phyloP scores from a whole-genome alignment of 92 coral and sea anemone genomes.

The Porites lobata region DNA sequence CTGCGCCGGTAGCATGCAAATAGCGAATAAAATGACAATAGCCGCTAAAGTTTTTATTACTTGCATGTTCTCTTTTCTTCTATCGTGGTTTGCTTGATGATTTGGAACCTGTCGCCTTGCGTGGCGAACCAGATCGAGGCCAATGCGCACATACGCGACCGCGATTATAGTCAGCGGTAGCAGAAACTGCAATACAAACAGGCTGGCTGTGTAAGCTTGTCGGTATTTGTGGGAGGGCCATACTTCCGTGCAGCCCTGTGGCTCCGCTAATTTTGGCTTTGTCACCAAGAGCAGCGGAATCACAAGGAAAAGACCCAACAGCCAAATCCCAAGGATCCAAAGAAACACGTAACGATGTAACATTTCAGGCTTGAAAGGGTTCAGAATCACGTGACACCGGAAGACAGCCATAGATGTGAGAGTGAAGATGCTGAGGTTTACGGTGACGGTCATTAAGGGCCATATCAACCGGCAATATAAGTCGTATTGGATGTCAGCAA shows the following conservation, averaged over 20 bases:
- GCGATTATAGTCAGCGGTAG: constrained; percentile 90
- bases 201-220: constrained; percentile 84
- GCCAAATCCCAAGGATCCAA: constrained; percentile 88
- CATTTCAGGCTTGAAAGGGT: constrained; percentile 89
- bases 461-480: constrained; percentile 91
- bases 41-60: constrained; percentile 95
- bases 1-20: constrained; percentile 94
- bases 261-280: constrained; percentile 69
- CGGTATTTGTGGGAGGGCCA: constrained; percentile 83
- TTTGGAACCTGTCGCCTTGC: constrained; percentile 60
- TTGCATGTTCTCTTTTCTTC: constrained; percentile 90
- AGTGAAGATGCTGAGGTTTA: constrained; percentile 91
- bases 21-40: constrained; percentile 88
- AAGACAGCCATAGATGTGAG: constrained; percentile 97
- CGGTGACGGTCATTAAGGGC: constrained; percentile 93
- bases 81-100: constrained; percentile 62
- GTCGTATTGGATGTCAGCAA: constrained; percentile 83
- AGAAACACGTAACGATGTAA: constrained; percentile 75
- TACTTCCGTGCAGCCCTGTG: constrained; percentile 81
- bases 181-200: constrained; percentile 80
- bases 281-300: constrained; percentile 82
- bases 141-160: constrained; percentile 90
- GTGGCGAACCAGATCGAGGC: constrained; percentile 84
- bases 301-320: constrained; percentile 75
- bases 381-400: constrained; percentile 85